Evolutionary conservation across 2,797 vertebrate genomes (phyloP).

Genomic region (Argentina silus): DNA sequence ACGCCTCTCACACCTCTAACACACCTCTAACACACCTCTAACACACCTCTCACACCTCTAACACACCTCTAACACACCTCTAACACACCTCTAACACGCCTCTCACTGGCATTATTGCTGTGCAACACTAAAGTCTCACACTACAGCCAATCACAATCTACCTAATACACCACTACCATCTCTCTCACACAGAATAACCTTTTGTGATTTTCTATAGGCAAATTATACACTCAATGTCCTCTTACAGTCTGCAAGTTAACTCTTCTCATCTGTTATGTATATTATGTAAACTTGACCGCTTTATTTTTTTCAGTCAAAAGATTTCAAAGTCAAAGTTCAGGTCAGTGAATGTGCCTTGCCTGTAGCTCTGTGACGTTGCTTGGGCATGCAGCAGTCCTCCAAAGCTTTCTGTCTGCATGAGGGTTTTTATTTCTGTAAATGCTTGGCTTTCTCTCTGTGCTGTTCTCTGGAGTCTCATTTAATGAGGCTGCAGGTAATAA

Average conservation of each 20-base stretch:
- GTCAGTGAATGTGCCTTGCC: conserved; percentile 79
- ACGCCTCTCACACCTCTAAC: too few relatives aligned
- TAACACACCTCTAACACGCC: too few relatives aligned
- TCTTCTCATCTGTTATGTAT: background rate
- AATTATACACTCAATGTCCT: background rate
- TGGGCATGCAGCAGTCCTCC: conserved; percentile 24
- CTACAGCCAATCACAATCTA: too few relatives aligned
- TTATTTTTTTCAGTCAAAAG: conserved; percentile 88
- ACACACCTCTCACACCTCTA: too few relatives aligned
- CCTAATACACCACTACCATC: too few relatives aligned
- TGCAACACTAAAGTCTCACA: too few relatives aligned
- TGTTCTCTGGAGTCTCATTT: conserved; percentile 45
- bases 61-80: too few relatives aligned
- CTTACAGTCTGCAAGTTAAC: background rate
- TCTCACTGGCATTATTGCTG: too few relatives aligned
- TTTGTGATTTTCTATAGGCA: background rate
- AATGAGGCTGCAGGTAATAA: conserved; percentile 62
- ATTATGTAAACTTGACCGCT: conserved; percentile 2
- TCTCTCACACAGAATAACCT: background rate
- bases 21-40: too few relatives aligned
- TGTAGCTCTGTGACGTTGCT: conserved; percentile 34
- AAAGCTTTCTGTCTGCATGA: conserved; percentile 25
- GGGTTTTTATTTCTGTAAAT: conserved; percentile 40
- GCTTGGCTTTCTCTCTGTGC: conserved; percentile 16
- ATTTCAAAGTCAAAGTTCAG: conserved; percentile 99